A percentile compares a stretch with the other conserved stretches of the same genome.
Evolutionary conservation across 2,113 vertebrate species (phyloP).

Genomic region (Synodontis membranacea): DNA sequence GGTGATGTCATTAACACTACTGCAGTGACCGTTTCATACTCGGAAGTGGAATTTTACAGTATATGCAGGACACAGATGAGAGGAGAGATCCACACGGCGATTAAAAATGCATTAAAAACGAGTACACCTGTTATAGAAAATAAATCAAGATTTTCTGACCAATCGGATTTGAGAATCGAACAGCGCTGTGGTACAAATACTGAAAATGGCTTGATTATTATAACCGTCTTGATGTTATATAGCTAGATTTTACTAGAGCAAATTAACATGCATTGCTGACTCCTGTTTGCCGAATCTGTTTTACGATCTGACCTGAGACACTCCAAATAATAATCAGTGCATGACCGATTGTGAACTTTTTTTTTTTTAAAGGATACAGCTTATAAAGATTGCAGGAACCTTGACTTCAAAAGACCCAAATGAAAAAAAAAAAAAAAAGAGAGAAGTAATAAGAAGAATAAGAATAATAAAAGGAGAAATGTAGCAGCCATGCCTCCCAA

Average conservation of each 20-base stretch:
- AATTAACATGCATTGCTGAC: background rate
- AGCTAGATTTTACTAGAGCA: too few relatives aligned
- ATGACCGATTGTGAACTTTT: constrained; percentile 40
- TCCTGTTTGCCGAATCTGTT: constrained; percentile 23
- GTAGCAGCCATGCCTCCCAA: constrained; percentile 33
- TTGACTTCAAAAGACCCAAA: constrained; percentile 30
- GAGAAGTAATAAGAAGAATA: constrained; percentile 47
- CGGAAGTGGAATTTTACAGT: too few relatives aligned
- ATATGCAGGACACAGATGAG: too few relatives aligned
- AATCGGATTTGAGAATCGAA: background rate
- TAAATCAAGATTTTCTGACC: background rate
- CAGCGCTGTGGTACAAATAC: background rate
- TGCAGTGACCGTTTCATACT: too few relatives aligned
- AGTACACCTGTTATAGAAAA: background rate
- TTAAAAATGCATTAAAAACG: too few relatives aligned
- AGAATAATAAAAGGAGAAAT: constrained; percentile 27
- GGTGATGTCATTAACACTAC: too few relatives aligned
- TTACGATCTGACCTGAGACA: constrained; percentile 17
- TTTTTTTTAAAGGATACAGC: constrained; percentile 35
- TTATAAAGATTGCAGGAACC: constrained; percentile 40
- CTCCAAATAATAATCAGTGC: constrained; percentile 22
- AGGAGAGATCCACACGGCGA: too few relatives aligned
- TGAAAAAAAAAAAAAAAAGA: constrained; percentile 32
- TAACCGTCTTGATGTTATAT: background rate
- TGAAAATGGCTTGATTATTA: background rate